Conservation (phyloP, 2,888 invertebrate species). For the Mimas tiliae region DNA sequence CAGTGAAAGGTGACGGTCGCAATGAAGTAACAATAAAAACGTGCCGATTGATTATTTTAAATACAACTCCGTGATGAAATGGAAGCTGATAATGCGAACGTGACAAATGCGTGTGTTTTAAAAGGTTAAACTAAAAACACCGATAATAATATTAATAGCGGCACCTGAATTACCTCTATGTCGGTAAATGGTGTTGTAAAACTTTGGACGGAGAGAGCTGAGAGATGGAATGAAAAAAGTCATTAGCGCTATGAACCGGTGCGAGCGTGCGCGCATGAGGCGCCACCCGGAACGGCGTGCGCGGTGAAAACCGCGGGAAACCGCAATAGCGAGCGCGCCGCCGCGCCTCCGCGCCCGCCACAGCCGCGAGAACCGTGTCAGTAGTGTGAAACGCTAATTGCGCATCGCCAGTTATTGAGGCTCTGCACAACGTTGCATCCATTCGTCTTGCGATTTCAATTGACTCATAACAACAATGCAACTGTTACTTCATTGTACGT, state of each 20-base stretch:
- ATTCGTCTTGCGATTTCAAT: conserved; percentile 48
- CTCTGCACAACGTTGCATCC: conserved; percentile 56
- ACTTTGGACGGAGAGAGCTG: conserved; percentile 52
- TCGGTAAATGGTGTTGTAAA: conserved; percentile 36
- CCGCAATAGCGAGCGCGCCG: conserved; percentile 74
- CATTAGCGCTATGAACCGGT: conserved; percentile 69
- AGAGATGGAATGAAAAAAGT: conserved; percentile 62
- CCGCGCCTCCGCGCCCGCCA: conserved; percentile 49
- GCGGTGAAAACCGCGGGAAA: conserved; percentile 82
- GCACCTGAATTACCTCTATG: conserved; percentile 27
- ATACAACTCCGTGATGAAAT: conserved; percentile 14
- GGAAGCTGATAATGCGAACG: conserved; percentile 30
- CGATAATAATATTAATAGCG: conserved; percentile 41
- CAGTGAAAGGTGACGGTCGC: conserved; percentile 31
- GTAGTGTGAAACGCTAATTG: conserved; percentile 83
- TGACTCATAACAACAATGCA: conserved; percentile 37
- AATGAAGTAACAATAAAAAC: conserved; percentile 24
- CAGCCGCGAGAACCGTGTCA: conserved; percentile 82
- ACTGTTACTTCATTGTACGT: conserved; percentile 12
- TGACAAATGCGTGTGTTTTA: conserved; percentile 36
- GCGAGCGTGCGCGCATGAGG: conserved; percentile 62
- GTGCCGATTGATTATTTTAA: conserved; percentile 21
- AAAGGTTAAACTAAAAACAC: conserved; percentile 27
- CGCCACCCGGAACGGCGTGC: conserved; percentile 81
- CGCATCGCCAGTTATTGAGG: conserved; percentile 65